These are phyloP conservation scores for Apteryx owenii DNA, from an alignment of 2,113 vertebrate species.

Conservation along the genomic window DNA sequence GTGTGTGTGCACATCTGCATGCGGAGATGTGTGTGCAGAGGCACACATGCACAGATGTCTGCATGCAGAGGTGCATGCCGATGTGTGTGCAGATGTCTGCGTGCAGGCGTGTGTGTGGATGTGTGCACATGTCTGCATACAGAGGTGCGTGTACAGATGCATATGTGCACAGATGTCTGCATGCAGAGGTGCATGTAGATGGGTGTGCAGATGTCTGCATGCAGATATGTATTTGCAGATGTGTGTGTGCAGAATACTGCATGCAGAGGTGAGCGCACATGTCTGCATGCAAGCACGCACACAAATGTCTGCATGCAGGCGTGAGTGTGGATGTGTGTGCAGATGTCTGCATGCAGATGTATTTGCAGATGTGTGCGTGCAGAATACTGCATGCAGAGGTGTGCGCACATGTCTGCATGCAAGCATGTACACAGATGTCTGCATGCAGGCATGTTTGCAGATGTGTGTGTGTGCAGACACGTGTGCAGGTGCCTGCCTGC, in stretches of 20 bases:
- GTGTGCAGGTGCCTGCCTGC: no score
- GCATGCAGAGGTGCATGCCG: no score
- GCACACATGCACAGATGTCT: no score
- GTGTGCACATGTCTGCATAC: neutral
- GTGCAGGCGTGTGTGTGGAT: no score
- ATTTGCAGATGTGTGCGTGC: no score
- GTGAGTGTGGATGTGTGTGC: neutral
- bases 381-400: no score
- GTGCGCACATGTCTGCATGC: no score
- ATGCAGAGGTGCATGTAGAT: neutral
- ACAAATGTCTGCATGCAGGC: neutral
- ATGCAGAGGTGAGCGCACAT: neutral
- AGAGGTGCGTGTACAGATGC: neutral
- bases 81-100: neutral
- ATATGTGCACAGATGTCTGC: neutral
- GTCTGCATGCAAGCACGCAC: neutral
- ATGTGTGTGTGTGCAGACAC: fast-evolving
- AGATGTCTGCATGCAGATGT: no score
- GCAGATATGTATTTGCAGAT: no score
- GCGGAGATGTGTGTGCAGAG: neutral
- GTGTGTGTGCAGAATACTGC: neutral
- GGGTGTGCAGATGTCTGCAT: no score
- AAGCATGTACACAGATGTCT: fast-evolving
- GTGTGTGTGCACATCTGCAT: fast-evolving
- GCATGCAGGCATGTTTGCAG: neutral